A percentile compares a stretch with the other conserved stretches of the same genome.
phyloP scores from a whole-genome alignment of 1,140 invertebrate genomes.

The Drosophila erecta region DNA sequence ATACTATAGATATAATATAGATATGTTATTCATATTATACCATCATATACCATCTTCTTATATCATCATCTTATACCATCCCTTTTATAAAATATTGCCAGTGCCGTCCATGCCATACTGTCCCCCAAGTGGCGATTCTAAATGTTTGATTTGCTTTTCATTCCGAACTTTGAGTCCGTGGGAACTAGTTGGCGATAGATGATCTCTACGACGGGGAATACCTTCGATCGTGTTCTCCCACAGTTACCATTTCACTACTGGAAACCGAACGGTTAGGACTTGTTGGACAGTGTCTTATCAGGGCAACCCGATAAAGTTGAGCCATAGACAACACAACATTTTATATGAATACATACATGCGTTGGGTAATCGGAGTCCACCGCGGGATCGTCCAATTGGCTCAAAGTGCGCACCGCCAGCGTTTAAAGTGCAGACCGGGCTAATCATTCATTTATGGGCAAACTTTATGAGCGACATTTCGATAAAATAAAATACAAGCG shows the following conservation, averaged over 20 bases:
- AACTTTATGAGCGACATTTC: conserved; percentile 53
- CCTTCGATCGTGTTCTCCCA: background rate
- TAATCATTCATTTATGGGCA: conserved; percentile 50
- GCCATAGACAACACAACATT: background rate
- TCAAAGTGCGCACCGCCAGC: conserved; percentile 60
- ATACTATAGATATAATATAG: no score
- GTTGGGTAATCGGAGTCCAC: background rate
- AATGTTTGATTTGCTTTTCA: conserved; percentile 7
- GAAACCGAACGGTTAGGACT: background rate
- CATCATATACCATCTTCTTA: no score
- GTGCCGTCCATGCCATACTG: background rate
- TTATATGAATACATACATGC: background rate
- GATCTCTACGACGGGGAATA: conserved; percentile 1
- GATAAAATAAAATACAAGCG: conserved; percentile 48
- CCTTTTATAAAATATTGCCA: background rate
- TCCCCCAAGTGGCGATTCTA: background rate
- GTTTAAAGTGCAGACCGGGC: conserved; percentile 52
- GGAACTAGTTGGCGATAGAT: background rate
- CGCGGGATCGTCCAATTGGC: conserved; percentile 36
- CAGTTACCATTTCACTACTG: background rate
- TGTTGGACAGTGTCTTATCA: conserved; percentile 17
- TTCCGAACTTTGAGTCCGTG: conserved; percentile 5
- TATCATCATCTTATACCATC: background rate
- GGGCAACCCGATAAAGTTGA: conserved; percentile 18
- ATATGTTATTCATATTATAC: no score